These are phyloP conservation scores for Dipodomys stephensi DNA, from an alignment of 2,113 vertebrate species.

Conservation along the genomic window DNA sequence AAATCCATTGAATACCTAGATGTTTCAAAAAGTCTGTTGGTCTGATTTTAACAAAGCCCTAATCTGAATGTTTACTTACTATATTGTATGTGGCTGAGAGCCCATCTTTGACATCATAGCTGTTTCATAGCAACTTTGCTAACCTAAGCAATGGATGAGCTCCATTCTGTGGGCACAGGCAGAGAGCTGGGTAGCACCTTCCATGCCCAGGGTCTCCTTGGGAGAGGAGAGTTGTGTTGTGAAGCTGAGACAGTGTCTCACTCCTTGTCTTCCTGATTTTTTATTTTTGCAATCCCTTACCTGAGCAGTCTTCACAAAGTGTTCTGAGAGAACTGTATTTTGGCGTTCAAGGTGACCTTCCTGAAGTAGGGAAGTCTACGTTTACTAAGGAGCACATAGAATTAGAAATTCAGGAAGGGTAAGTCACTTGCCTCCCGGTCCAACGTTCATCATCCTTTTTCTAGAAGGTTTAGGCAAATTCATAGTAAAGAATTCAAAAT, in stretches of 20 bases:
- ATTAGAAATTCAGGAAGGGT: neutral
- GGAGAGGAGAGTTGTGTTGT: neutral
- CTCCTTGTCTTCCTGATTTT: constrained; percentile 3
- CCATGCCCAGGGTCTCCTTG: neutral
- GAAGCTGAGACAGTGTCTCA: neutral
- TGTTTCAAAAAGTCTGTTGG: neutral
- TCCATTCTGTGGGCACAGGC: neutral
- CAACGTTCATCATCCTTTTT: neutral
- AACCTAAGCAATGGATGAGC: neutral
- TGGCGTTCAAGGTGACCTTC: neutral
- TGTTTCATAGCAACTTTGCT: constrained; percentile 45
- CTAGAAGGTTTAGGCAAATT: constrained; percentile 14
- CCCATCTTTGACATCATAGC: constrained; percentile 76
- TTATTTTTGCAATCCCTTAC: constrained; percentile 28
- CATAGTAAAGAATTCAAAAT: neutral
- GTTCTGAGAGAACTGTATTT: neutral
- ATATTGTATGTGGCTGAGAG: constrained; percentile 47
- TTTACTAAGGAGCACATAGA: constrained; percentile 16
- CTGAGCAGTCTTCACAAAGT: neutral
- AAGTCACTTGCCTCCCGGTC: neutral
- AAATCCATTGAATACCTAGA: neutral
- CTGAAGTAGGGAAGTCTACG: neutral
- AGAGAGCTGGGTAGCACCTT: neutral
- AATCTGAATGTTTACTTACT: neutral
- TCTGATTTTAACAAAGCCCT: neutral